phyloP scores from a whole-genome alignment of 2,797 vertebrate genomes.

The Macropus fuliginosus region DNA sequence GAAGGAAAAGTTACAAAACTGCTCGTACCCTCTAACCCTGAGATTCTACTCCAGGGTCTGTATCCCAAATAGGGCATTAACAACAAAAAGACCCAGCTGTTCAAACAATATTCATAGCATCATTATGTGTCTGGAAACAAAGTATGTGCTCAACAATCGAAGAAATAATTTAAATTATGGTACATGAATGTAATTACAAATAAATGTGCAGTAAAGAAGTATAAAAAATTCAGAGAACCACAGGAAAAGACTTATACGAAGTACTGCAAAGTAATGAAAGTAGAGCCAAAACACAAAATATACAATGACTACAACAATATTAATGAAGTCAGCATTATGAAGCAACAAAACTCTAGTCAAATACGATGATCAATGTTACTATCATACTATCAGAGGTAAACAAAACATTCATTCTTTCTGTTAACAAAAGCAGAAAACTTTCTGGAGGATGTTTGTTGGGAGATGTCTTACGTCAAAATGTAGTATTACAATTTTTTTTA shows the following conservation, averaged over 20 bases:
- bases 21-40: background rate
- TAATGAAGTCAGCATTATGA: background rate
- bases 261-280: background rate
- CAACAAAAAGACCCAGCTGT: background rate
- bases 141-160: background rate
- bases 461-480: background rate
- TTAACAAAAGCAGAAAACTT: background rate
- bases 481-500: background rate
- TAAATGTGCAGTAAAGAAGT: background rate
- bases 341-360: background rate
- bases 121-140: background rate
- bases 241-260: background rate
- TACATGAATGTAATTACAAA: background rate
- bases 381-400: background rate
- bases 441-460: background rate
- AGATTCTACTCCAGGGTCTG: background rate
- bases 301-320: background rate
- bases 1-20: background rate
- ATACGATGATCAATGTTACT: background rate
- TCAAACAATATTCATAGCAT: background rate
- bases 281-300: background rate
- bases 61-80: background rate
- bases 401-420: background rate
- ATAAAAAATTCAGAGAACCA: background rate
- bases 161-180: background rate